Base-by-base conservation (phyloP, 2,797 vertebrate species). In the Aeoliscus strigatus region DNA sequence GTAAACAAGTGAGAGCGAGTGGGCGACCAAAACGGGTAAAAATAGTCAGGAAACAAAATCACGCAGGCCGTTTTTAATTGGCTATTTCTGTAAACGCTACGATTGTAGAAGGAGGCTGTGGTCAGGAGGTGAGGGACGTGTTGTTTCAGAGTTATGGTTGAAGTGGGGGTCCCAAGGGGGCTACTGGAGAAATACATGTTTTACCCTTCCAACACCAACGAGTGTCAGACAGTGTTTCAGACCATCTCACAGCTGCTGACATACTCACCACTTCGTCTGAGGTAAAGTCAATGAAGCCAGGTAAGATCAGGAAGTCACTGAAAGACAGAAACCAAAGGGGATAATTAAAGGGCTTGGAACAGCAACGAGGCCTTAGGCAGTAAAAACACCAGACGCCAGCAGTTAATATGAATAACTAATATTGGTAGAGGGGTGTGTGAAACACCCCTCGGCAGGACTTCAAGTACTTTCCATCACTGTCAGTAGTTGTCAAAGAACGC, bases 291-390 rank as follows among this genome's bases (percentile, higher is more conserved):
- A 97, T 96, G 80, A 95, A 97, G 65, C 94, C 94, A 0, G 94
- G 94, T n/a, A 96, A 86, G 63, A 97, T 96, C 83, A 97, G 85
- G 82, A 97, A 96, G 73, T 97, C 93, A 58, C 94, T 97, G 86
- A 4, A 81, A 85, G 70, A 81, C 45, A 87, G 28, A 52, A 66
- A 23, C 17, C 58, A 25, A 43, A 34, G 1, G 17, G 1, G 14
- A n/a, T 7, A 39, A 38, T 37, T 31, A 75, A 2, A 77, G 12
- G 8, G 14, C 27, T 16, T 2, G 18, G 10, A 36, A 14, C 8
- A 14, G 24, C 1, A 14, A 27, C 9, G 9, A 51, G 24, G 27
- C 17, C 13, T 39, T 9, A 25, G 47, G 14, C 32, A 31, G 28
- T 34, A 48, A 15, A 14, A 32, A 26, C n/a, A 26, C 11, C 18